Percentiles rank a stretch among this genome's conserved stretches.
phyloP scores from a whole-genome alignment of 1,140 invertebrate species.

The Nixonia krombeini region DNA sequence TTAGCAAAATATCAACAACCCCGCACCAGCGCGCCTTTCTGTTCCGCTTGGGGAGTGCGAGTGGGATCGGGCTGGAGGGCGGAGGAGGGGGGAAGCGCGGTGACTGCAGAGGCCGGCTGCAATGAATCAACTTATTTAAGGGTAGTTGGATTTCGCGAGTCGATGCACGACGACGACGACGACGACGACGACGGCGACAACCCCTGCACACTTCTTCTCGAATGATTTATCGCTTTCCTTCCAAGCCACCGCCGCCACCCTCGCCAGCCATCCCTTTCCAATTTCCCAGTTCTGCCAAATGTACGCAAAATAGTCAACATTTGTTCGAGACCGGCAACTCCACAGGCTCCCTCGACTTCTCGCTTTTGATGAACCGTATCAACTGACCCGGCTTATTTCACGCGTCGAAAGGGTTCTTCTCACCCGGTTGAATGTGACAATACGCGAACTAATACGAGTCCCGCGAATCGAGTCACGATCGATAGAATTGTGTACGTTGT shows the following conservation, averaged over 20 bases:
- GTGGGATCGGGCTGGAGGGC: no score
- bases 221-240: conserved; percentile 70
- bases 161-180: conserved; percentile 65
- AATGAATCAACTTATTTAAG: conserved; percentile 72
- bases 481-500: no score
- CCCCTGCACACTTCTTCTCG: conserved; percentile 53
- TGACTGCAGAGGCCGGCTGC: conserved; percentile 53
- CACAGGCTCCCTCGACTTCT: neutral
- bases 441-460: neutral
- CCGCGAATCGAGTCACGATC: no score
- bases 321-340: conserved; percentile 28
- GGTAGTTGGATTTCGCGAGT: conserved; percentile 71
- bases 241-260: conserved; percentile 13
- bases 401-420: conserved; percentile 4
- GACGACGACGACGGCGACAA: conserved; percentile 15
- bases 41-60: no score
- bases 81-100: conserved; percentile 23
- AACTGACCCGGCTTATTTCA: conserved; percentile 7
- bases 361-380: neutral
- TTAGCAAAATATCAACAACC: conserved; percentile 66
- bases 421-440: neutral
- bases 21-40: neutral
- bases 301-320: conserved; percentile 62
- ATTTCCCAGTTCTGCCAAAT: conserved; percentile 35
- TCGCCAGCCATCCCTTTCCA: conserved; percentile 19